phyloP scores from a whole-genome alignment of 2,113 vertebrate genomes.

The Nerophis ophidion region DNA sequence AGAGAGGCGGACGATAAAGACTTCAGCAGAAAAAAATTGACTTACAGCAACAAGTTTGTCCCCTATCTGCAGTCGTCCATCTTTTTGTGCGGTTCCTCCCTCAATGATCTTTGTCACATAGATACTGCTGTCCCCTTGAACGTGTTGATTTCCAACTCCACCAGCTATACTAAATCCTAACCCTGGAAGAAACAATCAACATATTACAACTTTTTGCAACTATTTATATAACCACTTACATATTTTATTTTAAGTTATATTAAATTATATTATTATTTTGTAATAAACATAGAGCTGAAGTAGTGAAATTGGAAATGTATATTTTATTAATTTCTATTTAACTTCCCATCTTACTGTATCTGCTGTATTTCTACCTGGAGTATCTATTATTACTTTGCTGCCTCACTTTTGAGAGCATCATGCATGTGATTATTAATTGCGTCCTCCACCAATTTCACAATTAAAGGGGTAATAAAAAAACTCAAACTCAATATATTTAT shows the following conservation, averaged over 20 bases:
- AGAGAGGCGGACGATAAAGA: background rate
- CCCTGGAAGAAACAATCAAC: conserved; percentile 66
- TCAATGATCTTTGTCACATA: conserved; percentile 98
- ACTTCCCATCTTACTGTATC: no score
- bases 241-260: background rate
- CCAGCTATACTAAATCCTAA: conserved; percentile 98
- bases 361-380: no score
- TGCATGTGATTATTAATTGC: no score
- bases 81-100: conserved; percentile 95
- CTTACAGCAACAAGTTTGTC: conserved; percentile 96
- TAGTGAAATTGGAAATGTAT: no score
- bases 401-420: no score
- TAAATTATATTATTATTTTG: no score
- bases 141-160: conserved; percentile 95
- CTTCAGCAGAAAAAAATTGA: background rate
- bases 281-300: no score
- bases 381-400: no score
- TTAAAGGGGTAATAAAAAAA: no score
- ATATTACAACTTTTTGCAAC: background rate
- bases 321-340: no score
- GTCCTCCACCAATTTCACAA: no score
- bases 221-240: background rate
- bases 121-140: conserved; percentile 97
- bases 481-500: no score
- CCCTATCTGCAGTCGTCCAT: conserved; percentile 93